These are phyloP conservation scores for Lepetodrilus schrolli DNA, from an alignment of 2,888 invertebrate genomes.

Conservation along the genomic window DNA sequence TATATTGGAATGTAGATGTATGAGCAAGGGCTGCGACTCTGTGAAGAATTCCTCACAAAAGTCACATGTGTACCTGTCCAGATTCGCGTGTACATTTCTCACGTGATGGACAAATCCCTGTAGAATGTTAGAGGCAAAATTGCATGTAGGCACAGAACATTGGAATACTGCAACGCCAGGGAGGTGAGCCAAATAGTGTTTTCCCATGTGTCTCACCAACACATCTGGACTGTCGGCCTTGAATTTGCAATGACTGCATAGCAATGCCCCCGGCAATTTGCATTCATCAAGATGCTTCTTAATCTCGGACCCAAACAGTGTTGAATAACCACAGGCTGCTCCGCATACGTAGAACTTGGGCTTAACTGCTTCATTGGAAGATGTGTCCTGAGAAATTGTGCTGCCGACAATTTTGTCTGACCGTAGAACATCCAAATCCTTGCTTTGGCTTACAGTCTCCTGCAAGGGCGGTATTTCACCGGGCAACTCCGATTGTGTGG, in stretches of 20 bases:
- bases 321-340: slow-evolving; percentile 1
- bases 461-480: not conserved
- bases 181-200: not conserved
- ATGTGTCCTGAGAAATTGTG: too few relatives aligned
- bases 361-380: too few relatives aligned
- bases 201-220: slow-evolving; percentile 2
- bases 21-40: not conserved
- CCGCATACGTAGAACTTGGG: slow-evolving; percentile 26
- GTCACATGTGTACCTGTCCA: not conserved
- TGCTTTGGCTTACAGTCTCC: not conserved
- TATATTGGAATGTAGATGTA: not conserved
- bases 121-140: slow-evolving; percentile 2
- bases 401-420: too few relatives aligned
- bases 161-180: not conserved
- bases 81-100: not conserved
- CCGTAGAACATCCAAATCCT: not conserved
- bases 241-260: slow-evolving; percentile 11
- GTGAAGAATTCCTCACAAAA: not conserved
- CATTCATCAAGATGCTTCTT: slow-evolving; percentile 4
- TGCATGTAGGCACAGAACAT: not conserved
- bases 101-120: not conserved
- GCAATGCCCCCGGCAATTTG: not conserved
- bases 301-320: not conserved
- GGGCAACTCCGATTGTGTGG: too few relatives aligned
- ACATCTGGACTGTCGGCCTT: not conserved